Evolutionary conservation across 2,888 invertebrate genomes (phyloP).

Genomic region (Pandemis heparana): DNA sequence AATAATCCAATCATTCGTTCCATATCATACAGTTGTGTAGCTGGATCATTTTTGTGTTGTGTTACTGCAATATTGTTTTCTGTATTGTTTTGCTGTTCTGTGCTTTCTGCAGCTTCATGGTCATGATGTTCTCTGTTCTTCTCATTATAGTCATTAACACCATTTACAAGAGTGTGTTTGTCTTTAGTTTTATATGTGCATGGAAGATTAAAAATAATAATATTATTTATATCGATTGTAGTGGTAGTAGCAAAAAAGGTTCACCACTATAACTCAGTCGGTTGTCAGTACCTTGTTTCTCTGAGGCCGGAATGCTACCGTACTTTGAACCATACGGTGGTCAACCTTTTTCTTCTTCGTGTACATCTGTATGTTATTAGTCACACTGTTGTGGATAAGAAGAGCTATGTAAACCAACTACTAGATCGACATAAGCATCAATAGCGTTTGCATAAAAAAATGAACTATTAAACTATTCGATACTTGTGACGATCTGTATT

Average conservation of each 20-base stretch:
- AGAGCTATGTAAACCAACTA: conserved; percentile 49
- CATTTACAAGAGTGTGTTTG: conserved; percentile 82
- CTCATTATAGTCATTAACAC: conserved; percentile 54
- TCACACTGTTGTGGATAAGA: conserved; percentile 65
- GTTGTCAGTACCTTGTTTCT: conserved; percentile 11
- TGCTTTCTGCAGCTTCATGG: conserved; percentile 54
- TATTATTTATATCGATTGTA: conserved; percentile 60
- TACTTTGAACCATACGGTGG: conserved; percentile 35
- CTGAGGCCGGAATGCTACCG: conserved; percentile 8
- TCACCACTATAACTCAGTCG: conserved; percentile 46
- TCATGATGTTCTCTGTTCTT: conserved; percentile 55
- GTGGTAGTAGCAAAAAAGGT: conserved; percentile 57
- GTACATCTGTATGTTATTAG: conserved; percentile 64
- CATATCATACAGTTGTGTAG: conserved; percentile 47
- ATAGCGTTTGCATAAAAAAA: background rate
- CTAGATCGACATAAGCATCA: conserved; percentile 23
- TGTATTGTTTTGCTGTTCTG: conserved; percentile 52
- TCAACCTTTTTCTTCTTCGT: conserved; percentile 52
- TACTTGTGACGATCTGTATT: conserved; percentile 1
- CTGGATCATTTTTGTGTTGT: conserved; percentile 55
- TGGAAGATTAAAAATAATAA: conserved; percentile 75
- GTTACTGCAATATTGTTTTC: conserved; percentile 56
- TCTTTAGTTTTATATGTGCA: conserved; percentile 85
- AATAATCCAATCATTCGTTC: conserved; percentile 45
- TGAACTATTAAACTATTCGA: background rate